Base-by-base conservation (phyloP, 2,797 vertebrate genomes). In the Dryobates pubescens region DNA sequence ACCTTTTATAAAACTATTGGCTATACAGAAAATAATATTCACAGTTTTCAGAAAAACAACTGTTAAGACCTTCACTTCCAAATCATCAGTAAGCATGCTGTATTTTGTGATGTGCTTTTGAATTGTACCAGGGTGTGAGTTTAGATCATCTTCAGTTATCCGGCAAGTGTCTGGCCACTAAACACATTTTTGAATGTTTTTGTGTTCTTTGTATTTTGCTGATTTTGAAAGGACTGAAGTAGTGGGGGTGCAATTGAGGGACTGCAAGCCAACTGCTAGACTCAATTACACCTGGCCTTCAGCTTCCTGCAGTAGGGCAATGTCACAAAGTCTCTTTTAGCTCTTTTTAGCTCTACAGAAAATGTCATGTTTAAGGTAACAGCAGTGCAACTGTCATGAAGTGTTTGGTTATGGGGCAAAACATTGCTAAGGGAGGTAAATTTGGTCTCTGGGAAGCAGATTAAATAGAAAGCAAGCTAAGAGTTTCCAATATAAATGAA, bases 161-260 rank as follows among this genome's bases (percentile, higher is more conserved):
- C 67, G 90, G 74, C n/a, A 67, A 70, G 51, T 79, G 47, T 63
- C 85, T 88, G 80, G 36, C 62, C 59, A 62, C 67, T 92, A 89
- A 92, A 88, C 61, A 58, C 45, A 69, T 62, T 81, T 83, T 57
- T 70, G 56, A 85, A 68, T 4, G 27, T 24, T 49, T 49, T 49
- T 49, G 81, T 82, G 79, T 94, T 83, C 84, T 89, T 93, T 87
- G 86, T 68, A 87, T 73, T 89, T 92, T 87, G 64, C 76, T 88
- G 84, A 49, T 86, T 88, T 87, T 93, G 74, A 89, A 92, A 91
- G 77, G 82, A 71, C 82, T 82, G 62, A 78, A 34, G 6, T 71
- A 61, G 68, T 58, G 59, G 7, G 32, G 26, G 64, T 92, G 73
- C 68, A 88, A 74, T 83, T 92, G 82, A 86, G 68, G 68, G 41